Evolutionary conservation across 2,888 invertebrate genomes (phyloP), one percentile per base, ranked within the genome.

Genomic region (Willowsia nigromaculata): DNA sequence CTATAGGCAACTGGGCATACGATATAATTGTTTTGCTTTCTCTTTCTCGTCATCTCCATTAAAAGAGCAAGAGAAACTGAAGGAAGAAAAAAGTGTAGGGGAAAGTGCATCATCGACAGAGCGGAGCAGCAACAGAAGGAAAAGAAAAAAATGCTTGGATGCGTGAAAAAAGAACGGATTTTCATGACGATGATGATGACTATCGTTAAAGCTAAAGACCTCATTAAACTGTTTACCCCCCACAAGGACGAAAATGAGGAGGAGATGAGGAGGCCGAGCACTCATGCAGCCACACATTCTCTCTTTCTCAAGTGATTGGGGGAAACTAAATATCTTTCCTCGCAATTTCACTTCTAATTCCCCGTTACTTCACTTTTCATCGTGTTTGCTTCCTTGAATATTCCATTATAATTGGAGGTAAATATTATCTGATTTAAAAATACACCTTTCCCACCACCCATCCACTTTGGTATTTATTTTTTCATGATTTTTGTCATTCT

Each of bases 151-250:
- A 47, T 47, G 74, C 22, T 22, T 22, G 25, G 25, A 47, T 43
- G 74, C 43, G 74, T 80, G 78, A 80, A 50, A 62, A 76, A n/a
- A 76, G 37, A 27, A 18, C 43, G 40, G 68, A 68, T 68, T 68
- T 68, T 18, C n/a, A 47, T 18, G 43, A 84, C 59, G 80, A 78
- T 65, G 80, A 68, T 84, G 80, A 89, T 85, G 88, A 83, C 59
- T 83, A 88, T 88, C 88, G 88, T 88, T 88, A 47, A 62, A 88
- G 88, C 83, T 88, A 82, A 88, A 88, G 81, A 88, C 88, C 83
- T 88, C 87, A 82, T 87, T 81, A 88, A 80, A 71, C 59, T n/a
- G 59, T 65, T 87, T 88, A 85, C 85, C 85, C 85, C 85, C 85
- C 74, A 76, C 47, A 50, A 76, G 25, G 22, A 40, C 15, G 37